Base-by-base conservation (phyloP, 2,797 vertebrate species). In the Pyrocephalus nanus region DNA sequence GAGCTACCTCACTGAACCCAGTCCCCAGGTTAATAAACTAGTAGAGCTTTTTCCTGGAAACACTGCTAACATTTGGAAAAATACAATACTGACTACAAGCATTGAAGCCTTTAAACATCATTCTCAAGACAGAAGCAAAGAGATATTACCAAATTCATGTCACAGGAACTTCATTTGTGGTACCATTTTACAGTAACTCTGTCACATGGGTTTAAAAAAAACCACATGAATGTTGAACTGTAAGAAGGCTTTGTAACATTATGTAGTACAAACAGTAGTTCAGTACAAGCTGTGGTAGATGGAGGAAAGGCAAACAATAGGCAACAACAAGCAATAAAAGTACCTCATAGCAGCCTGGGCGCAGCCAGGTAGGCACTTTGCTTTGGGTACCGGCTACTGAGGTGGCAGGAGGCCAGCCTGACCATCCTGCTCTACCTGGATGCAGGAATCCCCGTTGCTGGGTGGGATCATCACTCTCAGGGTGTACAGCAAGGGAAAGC, bases 141-240 rank as follows among this genome's bases (percentile, higher is more conserved):
- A 62, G 40, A 60, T 51, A 12, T 23, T 65, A 62, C 25, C n/a
- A 78, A 12, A 15, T 70, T 89, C 42, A 62, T 4, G 12, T 43
- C 65, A 73, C 20, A 73, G 32, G 15, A 87, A 36, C 15, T 42
- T 75, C 29, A 61, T 36, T 29, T 73, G 40, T 58, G 14, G 12
- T 69, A 78, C 34, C 9, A 36, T 78, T 93, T 92, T 55, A 43
- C n/a, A 81, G 36, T n/a, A 25, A 43, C 7, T 77, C 17, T 51
- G 21, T 62, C 1, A 2, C 3, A 1, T 5, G 19, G 12, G 64
- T 78, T 47, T 40, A 29, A 29, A 90, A 83, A 75, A 43, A 5
- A 0, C 0, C 12, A 11, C 17, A 61, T 34, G 14, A 43, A 6
- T 19, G 16, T 65, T 84, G 57, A 81, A n/a, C 17, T 0, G 0